Percentiles rank a stretch among this genome's conserved stretches.
Evolutionary conservation across 2,888 invertebrate genomes (phyloP).

Genomic region (Bombylius major): DNA sequence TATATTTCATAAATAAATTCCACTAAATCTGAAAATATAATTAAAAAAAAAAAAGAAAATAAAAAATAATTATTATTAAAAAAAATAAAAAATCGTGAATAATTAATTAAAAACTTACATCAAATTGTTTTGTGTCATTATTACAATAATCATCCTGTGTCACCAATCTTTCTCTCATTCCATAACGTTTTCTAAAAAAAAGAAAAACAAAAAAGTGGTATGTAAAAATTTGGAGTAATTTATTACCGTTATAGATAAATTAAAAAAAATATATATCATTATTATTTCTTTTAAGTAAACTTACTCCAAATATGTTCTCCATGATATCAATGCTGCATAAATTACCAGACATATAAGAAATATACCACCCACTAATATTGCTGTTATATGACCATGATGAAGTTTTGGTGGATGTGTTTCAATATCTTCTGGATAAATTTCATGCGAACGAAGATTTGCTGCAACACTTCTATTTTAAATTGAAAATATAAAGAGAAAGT

Average conservation of each 20-base stretch:
- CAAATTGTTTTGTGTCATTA: slow-evolving; percentile 13
- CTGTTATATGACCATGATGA: slow-evolving; percentile 11
- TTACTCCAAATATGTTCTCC: slow-evolving; percentile 13
- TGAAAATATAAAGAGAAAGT: background rate
- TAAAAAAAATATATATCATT: background rate
- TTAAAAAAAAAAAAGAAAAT: too few species aligned
- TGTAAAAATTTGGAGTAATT: too few species aligned
- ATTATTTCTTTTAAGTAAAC: background rate
- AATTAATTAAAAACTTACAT: slow-evolving; percentile 3
- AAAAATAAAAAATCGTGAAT: background rate
- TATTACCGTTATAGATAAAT: background rate
- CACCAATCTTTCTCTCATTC: slow-evolving; percentile 15
- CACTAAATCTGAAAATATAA: background rate
- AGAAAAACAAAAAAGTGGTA: background rate
- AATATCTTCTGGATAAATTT: slow-evolving; percentile 11
- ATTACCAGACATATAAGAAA: slow-evolving; percentile 4
- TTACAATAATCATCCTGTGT: slow-evolving; percentile 15
- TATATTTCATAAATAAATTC: background rate
- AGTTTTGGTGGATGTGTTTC: slow-evolving; percentile 8
- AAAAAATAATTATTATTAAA: too few species aligned
- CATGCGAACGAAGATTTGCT: slow-evolving; percentile 5
- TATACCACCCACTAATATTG: slow-evolving; percentile 10
- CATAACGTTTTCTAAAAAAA: slow-evolving; percentile 11
- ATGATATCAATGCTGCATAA: slow-evolving; percentile 11
- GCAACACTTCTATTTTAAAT: slow-evolving; percentile 3